phyloP scores from a whole-genome alignment of 2,888 invertebrate genomes.

The Chalcis sispes region DNA sequence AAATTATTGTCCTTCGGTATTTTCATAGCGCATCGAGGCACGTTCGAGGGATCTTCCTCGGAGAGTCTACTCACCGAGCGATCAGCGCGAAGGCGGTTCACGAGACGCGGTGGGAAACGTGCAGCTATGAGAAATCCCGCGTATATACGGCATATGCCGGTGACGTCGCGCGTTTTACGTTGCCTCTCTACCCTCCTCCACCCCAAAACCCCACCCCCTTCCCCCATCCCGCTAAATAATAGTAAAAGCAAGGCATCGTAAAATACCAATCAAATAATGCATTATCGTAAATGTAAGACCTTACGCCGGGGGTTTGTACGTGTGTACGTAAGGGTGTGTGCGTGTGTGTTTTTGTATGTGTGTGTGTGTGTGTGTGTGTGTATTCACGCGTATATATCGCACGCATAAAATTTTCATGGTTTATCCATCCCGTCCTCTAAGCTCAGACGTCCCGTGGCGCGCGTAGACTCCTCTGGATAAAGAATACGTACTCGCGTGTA shows the following conservation, averaged over 20 bases:
- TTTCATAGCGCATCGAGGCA: conserved; percentile 63
- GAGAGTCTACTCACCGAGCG: conserved; percentile 63
- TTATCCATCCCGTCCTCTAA: conserved; percentile 57
- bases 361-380: background rate
- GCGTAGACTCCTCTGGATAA: conserved; percentile 1
- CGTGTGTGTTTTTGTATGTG: background rate
- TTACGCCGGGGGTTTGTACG: background rate
- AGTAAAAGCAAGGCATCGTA: conserved; percentile 66
- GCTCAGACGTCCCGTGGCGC: background rate
- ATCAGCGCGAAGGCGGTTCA: conserved; percentile 52
- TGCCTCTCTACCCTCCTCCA: too few relatives aligned
- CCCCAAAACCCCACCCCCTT: too few relatives aligned
- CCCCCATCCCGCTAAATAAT: conserved; percentile 67
- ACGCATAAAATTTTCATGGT: conserved; percentile 57
- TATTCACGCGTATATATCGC: conserved; percentile 7
- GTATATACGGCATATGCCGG: background rate
- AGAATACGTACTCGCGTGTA: background rate
- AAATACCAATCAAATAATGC: conserved; percentile 70
- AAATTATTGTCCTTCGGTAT: conserved; percentile 48
- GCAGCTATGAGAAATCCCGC: background rate
- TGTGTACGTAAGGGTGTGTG: background rate
- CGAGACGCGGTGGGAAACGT: too few relatives aligned
- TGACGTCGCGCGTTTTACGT: conserved; percentile 49
- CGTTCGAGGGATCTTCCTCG: conserved; percentile 61
- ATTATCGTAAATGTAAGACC: conserved; percentile 68